Evolutionary conservation across 30 jellyfish, hydroid and myxozoan genomes (phyloP), one percentile per base, ranked within the genome.

Genomic region (Aurelia coerulea): DNA sequence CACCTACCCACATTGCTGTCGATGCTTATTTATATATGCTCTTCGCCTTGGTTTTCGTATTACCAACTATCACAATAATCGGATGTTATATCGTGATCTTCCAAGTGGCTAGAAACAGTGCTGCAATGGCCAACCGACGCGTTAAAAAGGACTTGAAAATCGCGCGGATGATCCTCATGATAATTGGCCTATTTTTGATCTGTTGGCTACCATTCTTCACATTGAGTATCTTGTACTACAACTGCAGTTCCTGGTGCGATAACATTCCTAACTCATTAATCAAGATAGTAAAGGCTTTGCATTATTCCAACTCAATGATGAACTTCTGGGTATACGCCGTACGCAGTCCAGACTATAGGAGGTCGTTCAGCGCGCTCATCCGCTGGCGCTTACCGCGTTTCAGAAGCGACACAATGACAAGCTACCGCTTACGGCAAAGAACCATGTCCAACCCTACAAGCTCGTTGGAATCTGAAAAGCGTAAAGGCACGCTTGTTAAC

Each of bases 161-260:
- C 34, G 98, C 98, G 3, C 81, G 90, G 39, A 93, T 92, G 92
- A 84, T 93, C 35, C 90, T 96, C 42, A 72, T 93, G 14, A 93
- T 93, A 8, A 84, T 93, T 6, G 96, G 98, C n/a, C 78, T 93
- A 68, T 93, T 93, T 65, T 83, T 87, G 12, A 11, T 82, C 15
- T 87, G 96, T 50, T 93, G 98, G 98, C 79, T 86, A 94, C 98
- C 98, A 35, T 93, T 93, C 65, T 93, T 93, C 60, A 69, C 81
- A 1, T 49, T 87, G 60, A 93, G 84, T 84, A 68, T 93, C 33
- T 13, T 74, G 35, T 93, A 81, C 60, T 60, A 58, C 68, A 62
- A 75, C 86, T 93, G 97, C 65, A 5, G 56, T 17, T 5, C 53
- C 69, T 75, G 85, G 95, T 79, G 97, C 60, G 76, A 12, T 6